phyloP scores from a whole-genome alignment of 2,113 vertebrate species.

The Notechis scutatus region DNA sequence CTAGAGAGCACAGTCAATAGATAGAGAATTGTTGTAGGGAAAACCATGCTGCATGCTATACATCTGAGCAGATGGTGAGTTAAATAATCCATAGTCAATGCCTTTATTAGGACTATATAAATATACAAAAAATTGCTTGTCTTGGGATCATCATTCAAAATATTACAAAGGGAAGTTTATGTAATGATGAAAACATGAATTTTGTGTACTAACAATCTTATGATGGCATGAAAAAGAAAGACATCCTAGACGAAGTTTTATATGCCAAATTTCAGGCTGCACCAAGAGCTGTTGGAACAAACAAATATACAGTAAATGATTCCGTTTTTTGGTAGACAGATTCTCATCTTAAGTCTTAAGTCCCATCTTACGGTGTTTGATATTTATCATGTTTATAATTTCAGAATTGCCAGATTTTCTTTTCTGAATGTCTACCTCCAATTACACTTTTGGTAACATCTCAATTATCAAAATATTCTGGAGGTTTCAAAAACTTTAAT shows the following conservation, averaged over 20 bases:
- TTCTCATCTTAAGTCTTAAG: background rate
- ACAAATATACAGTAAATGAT: background rate
- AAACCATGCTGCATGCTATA: no score
- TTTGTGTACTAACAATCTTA: background rate
- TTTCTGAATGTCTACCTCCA: background rate
- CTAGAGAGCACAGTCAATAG: background rate
- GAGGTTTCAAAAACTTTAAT: background rate
- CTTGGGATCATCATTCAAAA: background rate
- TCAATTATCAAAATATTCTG: background rate
- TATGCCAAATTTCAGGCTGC: background rate
- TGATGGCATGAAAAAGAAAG: background rate
- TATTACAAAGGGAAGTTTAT: background rate
- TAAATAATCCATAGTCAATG: background rate
- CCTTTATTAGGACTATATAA: background rate
- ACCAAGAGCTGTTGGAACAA: background rate
- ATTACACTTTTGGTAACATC: background rate
- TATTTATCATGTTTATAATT: background rate
- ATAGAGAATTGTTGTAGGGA: background rate
- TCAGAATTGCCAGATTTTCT: background rate
- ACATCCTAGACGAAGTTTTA: background rate
- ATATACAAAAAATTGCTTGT: background rate
- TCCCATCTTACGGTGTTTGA: background rate
- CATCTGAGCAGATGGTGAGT: background rate
- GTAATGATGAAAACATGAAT: background rate
- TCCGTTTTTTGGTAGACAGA: background rate